These are phyloP conservation scores for Rhadinocentrus ornatus DNA, from an alignment of 2,797 vertebrate species.

Conservation along the genomic window DNA sequence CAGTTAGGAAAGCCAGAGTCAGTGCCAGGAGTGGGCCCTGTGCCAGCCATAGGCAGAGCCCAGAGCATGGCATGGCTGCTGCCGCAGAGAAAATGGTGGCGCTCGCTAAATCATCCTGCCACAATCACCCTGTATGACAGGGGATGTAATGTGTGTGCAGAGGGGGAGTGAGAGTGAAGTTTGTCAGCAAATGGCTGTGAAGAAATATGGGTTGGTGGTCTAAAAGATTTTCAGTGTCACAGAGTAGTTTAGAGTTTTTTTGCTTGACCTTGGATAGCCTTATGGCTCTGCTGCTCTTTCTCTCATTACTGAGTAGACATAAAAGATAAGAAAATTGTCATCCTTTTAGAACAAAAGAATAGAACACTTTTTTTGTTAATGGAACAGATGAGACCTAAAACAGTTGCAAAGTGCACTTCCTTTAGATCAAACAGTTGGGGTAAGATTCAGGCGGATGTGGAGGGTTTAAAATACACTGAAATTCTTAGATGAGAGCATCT, in stretches of 20 bases:
- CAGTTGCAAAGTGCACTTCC: constrained; percentile 27
- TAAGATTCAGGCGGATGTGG: not conserved
- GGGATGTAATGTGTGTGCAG: constrained; percentile 44
- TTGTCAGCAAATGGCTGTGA: constrained; percentile 43
- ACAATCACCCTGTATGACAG: constrained; percentile 58
- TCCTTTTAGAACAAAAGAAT: constrained; percentile 42
- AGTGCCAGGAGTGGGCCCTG: constrained; percentile 74
- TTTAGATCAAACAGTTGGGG: constrained; percentile 42
- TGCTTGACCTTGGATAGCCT: constrained; percentile 65
- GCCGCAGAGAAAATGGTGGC: constrained; percentile 81
- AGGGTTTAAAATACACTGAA: constrained; percentile 13
- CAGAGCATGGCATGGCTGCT: constrained; percentile 79
- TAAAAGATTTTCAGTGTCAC: constrained; percentile 53
- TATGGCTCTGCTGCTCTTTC: constrained; percentile 37
- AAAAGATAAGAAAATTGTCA: constrained; percentile 33
- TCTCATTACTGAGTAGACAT: constrained; percentile 47
- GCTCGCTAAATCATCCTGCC: constrained; percentile 62
- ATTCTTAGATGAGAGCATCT: constrained; percentile 37
- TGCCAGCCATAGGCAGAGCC: constrained; percentile 81
- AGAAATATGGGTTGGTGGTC: constrained; percentile 47
- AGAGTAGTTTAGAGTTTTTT: constrained; percentile 31
- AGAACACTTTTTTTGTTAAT: constrained; percentile 41
- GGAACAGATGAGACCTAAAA: constrained; percentile 21
- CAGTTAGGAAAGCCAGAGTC: constrained; percentile 67
- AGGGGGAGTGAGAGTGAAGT: constrained; percentile 14